phyloP scores from a whole-genome alignment of 2,797 vertebrate genomes.

The Salmo trutta region DNA sequence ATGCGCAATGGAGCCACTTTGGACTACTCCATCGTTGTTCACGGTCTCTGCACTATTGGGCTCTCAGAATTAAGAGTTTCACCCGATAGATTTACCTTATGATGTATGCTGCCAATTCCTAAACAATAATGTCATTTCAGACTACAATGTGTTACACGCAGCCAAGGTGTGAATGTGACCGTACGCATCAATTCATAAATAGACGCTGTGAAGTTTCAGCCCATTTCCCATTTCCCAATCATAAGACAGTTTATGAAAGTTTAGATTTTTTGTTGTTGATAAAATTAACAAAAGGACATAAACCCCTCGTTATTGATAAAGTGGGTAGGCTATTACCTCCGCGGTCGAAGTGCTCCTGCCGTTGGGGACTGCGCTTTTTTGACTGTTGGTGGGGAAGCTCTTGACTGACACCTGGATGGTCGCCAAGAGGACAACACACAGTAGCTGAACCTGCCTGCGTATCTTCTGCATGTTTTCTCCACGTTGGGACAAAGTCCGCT shows the following conservation, averaged over 20 bases:
- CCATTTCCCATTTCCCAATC: background rate
- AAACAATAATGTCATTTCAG: background rate
- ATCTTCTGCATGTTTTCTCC: constrained; percentile 48
- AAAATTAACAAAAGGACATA: background rate
- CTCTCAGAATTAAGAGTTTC: background rate
- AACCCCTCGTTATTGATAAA: background rate
- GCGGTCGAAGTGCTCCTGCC: constrained; percentile 52
- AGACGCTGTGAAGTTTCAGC: background rate
- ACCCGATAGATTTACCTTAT: background rate
- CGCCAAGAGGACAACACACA: constrained; percentile 66
- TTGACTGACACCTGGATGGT: constrained; percentile 50
- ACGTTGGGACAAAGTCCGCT: constrained; percentile 7
- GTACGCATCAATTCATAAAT: background rate
- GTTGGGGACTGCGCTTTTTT: constrained; percentile 36
- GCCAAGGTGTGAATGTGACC: background rate
- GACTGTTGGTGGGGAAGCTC: constrained; percentile 68
- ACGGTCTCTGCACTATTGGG: background rate
- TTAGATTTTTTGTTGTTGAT: no score
- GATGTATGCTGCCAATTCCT: background rate
- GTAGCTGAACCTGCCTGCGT: constrained; percentile 45
- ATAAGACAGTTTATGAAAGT: background rate
- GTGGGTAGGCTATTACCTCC: constrained; percentile 62
- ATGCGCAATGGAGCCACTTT: background rate
- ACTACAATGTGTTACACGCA: background rate
- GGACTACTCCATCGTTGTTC: background rate